Conservation (phyloP, 2,797 vertebrate species). For the Acrossocheilus fasciatus region DNA sequence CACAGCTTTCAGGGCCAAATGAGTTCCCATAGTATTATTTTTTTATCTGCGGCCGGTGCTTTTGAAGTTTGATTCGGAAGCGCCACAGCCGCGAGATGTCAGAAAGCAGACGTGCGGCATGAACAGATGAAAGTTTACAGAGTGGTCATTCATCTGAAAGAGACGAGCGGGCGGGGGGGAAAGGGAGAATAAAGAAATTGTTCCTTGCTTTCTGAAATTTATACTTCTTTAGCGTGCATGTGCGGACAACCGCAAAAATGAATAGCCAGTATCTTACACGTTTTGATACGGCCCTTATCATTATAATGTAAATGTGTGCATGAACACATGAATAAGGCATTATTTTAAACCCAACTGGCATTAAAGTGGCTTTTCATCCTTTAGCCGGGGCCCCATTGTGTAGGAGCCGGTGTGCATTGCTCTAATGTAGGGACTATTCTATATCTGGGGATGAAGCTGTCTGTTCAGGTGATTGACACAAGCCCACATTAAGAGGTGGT, state of each 20-base stretch:
- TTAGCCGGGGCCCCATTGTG: constrained; percentile 84
- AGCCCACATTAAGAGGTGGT: constrained; percentile 99
- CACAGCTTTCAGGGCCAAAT: constrained; percentile 63
- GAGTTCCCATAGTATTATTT: constrained; percentile 63
- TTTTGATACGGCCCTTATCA: constrained; percentile 57
- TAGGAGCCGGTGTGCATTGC: constrained; percentile 88
- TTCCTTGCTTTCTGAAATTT: constrained; percentile 63
- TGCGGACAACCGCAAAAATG: constrained; percentile 75
- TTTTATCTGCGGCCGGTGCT: constrained; percentile 63
- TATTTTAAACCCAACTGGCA: constrained; percentile 82
- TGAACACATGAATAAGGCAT: constrained; percentile 66
- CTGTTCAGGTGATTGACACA: constrained; percentile 99
- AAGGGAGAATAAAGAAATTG: constrained; percentile 37
- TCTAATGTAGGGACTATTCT: constrained; percentile 95
- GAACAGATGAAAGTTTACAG: constrained; percentile 75
- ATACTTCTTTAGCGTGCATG: constrained; percentile 59
- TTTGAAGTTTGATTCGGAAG: constrained; percentile 76
- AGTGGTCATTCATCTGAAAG: constrained; percentile 74
- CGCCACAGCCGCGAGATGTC: constrained; percentile 75
- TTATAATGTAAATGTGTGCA: constrained; percentile 61
- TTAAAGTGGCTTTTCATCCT: constrained; percentile 84
- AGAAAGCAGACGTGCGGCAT: constrained; percentile 78
- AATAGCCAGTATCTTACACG: constrained; percentile 74
- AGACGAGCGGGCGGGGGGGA: constrained; percentile 37
- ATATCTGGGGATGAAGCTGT: constrained; percentile 99